A percentile compares a stretch with the other conserved stretches of the same genome.
Evolutionary conservation across 2,113 vertebrate species (phyloP).

Genomic region (Psophia crepitans): DNA sequence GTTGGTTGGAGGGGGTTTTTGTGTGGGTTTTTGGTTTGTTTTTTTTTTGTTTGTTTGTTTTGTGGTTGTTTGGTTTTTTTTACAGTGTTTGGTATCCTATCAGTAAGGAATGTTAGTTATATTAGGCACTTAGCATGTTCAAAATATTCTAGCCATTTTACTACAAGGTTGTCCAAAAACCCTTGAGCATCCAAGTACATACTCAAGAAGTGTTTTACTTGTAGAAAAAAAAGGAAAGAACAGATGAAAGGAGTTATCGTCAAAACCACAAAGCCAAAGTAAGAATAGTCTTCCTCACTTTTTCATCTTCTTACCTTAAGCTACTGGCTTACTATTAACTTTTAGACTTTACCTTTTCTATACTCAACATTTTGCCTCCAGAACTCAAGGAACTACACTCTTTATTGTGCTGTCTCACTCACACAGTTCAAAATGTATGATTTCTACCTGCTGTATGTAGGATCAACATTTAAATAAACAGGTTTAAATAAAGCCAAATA

Average conservation of each 20-base stretch:
- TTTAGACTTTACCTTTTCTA: not conserved
- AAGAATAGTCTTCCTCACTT: not conserved
- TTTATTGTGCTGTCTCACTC: not conserved
- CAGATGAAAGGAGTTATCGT: not conserved
- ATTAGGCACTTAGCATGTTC: not conserved
- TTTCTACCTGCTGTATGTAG: not conserved
- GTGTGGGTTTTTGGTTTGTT: not conserved
- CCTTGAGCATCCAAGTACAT: not conserved
- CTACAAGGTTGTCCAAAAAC: not conserved
- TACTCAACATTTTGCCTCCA: not conserved
- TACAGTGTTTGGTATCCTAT: not conserved
- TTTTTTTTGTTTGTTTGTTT: too few species aligned
- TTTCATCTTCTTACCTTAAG: not conserved
- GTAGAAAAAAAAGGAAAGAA: not conserved
- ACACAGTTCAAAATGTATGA: not conserved
- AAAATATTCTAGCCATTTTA: not conserved
- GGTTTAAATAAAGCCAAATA: not conserved
- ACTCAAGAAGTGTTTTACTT: not conserved
- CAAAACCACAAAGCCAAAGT: not conserved
- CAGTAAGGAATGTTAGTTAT: not conserved
- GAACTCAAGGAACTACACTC: not conserved
- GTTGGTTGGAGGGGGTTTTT: too few species aligned
- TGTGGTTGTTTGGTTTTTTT: not conserved
- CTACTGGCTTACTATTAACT: not conserved
- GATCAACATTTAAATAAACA: not conserved